These are phyloP conservation scores for Zelleria hepariella DNA, from an alignment of 2,888 invertebrate species.

Conservation along the genomic window DNA sequence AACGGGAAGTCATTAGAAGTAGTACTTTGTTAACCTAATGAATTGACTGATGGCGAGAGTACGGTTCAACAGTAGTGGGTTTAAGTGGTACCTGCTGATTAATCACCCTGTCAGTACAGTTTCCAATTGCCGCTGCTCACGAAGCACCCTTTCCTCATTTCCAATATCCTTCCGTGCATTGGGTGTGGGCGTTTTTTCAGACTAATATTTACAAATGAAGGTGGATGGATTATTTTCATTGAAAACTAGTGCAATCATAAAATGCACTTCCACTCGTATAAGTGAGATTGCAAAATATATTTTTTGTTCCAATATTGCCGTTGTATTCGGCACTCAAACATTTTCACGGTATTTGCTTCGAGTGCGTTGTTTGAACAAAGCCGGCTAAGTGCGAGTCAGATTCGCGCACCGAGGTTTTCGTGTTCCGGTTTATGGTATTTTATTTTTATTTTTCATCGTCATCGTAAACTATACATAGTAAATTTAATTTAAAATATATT, in stretches of 20 bases:
- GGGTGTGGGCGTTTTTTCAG: not conserved
- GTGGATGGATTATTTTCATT: not conserved
- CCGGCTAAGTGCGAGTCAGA: too few relatives aligned
- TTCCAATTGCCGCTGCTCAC: constrained; percentile 64
- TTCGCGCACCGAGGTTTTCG: too few relatives aligned
- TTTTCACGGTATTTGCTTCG: not conserved
- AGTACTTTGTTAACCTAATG: constrained; percentile 70
- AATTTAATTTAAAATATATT: too few relatives aligned
- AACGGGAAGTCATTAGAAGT: constrained; percentile 61
- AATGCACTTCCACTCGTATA: constrained; percentile 24
- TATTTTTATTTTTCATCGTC: too few relatives aligned
- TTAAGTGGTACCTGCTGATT: constrained; percentile 68
- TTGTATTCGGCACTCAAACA: not conserved
- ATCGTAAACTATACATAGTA: too few relatives aligned
- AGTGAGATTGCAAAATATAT: constrained; percentile 17
- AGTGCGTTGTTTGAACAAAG: not conserved
- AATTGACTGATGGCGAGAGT: constrained; percentile 68
- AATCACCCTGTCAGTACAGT: constrained; percentile 67
- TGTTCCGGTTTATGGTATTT: too few relatives aligned
- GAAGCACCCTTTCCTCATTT: constrained; percentile 27
- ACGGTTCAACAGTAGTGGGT: constrained; percentile 64
- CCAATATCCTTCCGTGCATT: not conserved
- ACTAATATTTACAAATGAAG: not conserved
- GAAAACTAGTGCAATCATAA: not conserved
- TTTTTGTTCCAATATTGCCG: constrained; percentile 10